Percentiles rank a stretch among this genome's conserved stretches.
Conservation (phyloP, 2,888 invertebrate species). For the Pristionchus entomophagus region DNA sequence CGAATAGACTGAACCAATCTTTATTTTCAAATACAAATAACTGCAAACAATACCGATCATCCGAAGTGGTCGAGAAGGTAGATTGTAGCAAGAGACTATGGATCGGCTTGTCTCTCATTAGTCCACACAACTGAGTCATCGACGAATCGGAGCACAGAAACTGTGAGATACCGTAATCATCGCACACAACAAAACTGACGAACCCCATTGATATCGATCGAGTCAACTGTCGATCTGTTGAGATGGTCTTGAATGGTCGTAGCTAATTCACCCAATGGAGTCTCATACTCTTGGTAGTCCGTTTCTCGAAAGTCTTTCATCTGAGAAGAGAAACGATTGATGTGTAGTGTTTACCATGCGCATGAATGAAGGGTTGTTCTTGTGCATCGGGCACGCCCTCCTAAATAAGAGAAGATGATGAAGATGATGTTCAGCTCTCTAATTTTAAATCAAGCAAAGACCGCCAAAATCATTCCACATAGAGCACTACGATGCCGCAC, state of each 20-base stretch:
- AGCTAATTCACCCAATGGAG: not conserved
- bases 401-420: too few relatives aligned
- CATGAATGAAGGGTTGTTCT: not conserved
- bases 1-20: not conserved
- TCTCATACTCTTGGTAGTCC: not conserved
- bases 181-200: not conserved
- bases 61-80: not conserved
- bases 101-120: not conserved
- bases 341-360: not conserved
- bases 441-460: too few relatives aligned
- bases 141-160: not conserved
- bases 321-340: not conserved
- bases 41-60: not conserved
- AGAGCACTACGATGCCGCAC: too few relatives aligned
- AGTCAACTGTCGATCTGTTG: not conserved
- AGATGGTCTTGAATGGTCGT: not conserved
- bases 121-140: not conserved
- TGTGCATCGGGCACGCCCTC: not conserved
- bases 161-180: not conserved
- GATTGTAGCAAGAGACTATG: not conserved
- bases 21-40: not conserved
- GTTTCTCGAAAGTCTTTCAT: not conserved
- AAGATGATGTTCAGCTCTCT: too few relatives aligned
- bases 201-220: not conserved
- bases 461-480: too few relatives aligned